A percentile compares a stretch with the other conserved stretches of the same genome.
These are phyloP conservation scores for Chamaea fasciata DNA, from an alignment of 2,113 vertebrate genomes.

Conservation along the genomic window DNA sequence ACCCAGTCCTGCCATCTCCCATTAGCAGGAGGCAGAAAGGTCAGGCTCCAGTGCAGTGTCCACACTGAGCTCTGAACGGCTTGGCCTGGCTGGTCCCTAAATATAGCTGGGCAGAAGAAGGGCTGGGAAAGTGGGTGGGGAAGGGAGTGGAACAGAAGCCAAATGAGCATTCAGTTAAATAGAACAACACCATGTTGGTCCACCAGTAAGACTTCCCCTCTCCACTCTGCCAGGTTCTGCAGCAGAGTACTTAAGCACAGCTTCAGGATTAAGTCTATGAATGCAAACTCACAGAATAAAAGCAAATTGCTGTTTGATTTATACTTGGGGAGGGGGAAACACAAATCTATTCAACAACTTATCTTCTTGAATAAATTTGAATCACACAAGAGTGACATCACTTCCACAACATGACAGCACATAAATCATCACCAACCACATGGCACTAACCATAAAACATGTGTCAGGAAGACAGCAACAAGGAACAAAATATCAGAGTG, in stretches of 20 bases:
- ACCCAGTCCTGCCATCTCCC: not conserved
- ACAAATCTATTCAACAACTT: not conserved
- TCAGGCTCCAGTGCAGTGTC: not conserved
- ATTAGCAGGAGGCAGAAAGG: not conserved
- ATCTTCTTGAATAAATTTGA: slow-evolving; percentile 19
- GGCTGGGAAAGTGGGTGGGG: not conserved
- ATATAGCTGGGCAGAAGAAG: slow-evolving; percentile 1
- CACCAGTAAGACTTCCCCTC: not conserved
- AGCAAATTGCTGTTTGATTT: not conserved
- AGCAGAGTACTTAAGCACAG: not conserved
- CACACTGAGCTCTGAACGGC: not conserved
- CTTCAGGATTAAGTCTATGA: not conserved
- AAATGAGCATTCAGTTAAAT: not conserved
- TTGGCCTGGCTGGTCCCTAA: not conserved
- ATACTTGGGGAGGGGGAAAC: not conserved
- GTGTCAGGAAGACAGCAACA: not conserved
- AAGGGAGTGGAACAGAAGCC: not conserved
- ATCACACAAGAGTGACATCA: slow-evolving; percentile 31
- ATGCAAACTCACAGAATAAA: not conserved
- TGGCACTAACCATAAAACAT: slow-evolving; percentile 10
- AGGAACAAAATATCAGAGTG: not conserved
- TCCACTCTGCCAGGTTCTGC: not conserved
- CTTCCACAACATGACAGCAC: slow-evolving; percentile 29
- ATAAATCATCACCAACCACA: slow-evolving; percentile 44
- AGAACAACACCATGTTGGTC: not conserved